These are phyloP conservation scores for Drosophila truncata DNA, from an alignment of 1,140 invertebrate genomes.

Conservation along the genomic window DNA sequence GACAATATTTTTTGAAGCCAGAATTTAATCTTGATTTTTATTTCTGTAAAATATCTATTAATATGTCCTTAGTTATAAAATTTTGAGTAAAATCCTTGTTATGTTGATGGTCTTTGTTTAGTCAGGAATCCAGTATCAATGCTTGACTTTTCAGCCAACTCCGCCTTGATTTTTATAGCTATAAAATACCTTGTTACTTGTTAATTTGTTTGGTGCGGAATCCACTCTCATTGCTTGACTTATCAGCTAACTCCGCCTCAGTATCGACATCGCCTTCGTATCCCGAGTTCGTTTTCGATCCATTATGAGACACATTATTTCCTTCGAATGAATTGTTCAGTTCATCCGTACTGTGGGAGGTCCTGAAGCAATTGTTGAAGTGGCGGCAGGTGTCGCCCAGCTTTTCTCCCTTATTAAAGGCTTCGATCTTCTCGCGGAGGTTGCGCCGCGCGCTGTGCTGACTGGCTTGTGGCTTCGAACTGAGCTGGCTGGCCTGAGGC, in stretches of 20 bases:
- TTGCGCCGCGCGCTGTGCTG: neutral
- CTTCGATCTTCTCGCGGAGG: conserved; percentile 8
- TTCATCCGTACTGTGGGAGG: neutral
- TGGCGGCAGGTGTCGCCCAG: neutral
- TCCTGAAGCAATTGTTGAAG: conserved; percentile 2
- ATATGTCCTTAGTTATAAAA: neutral
- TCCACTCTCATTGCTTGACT: neutral
- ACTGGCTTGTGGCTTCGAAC: neutral
- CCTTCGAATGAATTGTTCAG: neutral
- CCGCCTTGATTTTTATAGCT: neutral
- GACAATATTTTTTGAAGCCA: neutral
- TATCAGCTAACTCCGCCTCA: neutral
- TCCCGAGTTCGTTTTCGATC: conserved; percentile 1
- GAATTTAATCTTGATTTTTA: neutral
- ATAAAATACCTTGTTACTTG: neutral
- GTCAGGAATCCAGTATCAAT: neutral
- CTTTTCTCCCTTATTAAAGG: neutral
- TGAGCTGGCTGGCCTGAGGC: neutral
- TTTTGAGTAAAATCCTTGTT: neutral
- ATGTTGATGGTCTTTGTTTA: neutral
- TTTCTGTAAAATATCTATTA: neutral
- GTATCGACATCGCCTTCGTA: conserved; percentile 13
- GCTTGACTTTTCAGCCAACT: neutral
- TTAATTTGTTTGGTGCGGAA: neutral
- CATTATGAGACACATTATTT: neutral